phyloP scores from a whole-genome alignment of 2,113 vertebrate species.

The Desmodus rotundus region DNA sequence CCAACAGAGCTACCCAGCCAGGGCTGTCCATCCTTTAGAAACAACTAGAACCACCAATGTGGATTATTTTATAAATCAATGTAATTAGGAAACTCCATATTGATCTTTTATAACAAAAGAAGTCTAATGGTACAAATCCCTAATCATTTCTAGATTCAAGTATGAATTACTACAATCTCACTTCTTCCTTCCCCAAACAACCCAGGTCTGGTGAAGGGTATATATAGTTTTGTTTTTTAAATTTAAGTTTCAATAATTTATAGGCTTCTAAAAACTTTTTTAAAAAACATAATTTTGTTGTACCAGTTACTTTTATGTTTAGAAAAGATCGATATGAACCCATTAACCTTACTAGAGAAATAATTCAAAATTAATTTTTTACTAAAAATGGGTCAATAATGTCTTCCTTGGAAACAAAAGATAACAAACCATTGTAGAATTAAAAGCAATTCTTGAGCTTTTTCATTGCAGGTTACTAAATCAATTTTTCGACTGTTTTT shows the following conservation, averaged over 20 bases:
- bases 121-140: neutral
- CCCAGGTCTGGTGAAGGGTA: neutral
- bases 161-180: neutral
- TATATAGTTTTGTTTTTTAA: neutral
- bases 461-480: neutral
- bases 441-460: neutral
- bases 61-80: neutral
- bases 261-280: neutral
- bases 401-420: neutral
- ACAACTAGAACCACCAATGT: neutral
- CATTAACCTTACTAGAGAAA: neutral
- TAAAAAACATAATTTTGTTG: neutral
- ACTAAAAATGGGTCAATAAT: constrained; percentile 2
- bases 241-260: constrained; percentile 38
- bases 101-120: constrained; percentile 7
- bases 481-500: neutral
- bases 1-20: neutral
- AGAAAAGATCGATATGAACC: neutral
- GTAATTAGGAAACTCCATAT: neutral
- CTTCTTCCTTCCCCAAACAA: constrained; percentile 1
- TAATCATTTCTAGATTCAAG: neutral
- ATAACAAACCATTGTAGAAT: neutral
- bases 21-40: neutral
- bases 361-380: neutral
- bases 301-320: constrained; percentile 10